phyloP scores from a whole-genome alignment of 1,140 invertebrate species.

The Papilio glaucus region DNA sequence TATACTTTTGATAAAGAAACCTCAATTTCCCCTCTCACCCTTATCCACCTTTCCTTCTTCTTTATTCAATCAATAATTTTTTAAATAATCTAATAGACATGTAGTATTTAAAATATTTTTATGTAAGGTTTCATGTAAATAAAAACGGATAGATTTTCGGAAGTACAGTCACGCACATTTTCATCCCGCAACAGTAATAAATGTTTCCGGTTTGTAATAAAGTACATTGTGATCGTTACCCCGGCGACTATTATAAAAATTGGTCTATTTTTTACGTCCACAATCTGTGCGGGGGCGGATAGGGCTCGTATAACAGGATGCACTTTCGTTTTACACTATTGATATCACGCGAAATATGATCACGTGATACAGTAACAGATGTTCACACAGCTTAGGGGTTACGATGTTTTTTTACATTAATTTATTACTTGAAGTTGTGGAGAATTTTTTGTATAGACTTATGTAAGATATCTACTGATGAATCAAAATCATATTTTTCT shows the following conservation, averaged over 20 bases:
- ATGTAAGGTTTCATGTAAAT: not conserved
- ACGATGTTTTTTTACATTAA: no score
- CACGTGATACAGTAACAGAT: conserved; percentile 69
- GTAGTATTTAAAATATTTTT: not conserved
- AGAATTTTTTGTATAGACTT: no score
- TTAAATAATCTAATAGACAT: not conserved
- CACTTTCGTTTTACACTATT: conserved; percentile 60
- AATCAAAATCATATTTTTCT: no score
- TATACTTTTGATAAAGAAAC: no score
- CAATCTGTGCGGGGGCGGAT: conserved; percentile 76
- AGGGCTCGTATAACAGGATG: conserved; percentile 80
- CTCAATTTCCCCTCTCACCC: no score
- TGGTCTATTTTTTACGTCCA: conserved; percentile 76
- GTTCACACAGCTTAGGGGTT: conserved; percentile 41
- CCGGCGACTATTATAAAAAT: conserved; percentile 78
- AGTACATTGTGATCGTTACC: conserved; percentile 67
- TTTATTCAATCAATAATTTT: not conserved
- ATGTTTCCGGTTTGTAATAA: conserved; percentile 80
- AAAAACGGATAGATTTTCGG: not conserved
- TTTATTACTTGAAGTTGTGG: no score
- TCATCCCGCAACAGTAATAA: conserved; percentile 68
- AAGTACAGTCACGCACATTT: conserved; percentile 44
- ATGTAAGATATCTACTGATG: no score
- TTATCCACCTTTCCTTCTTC: no score
- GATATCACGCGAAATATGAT: conserved; percentile 70